Conservation (phyloP, 2,797 vertebrate species). For the Dendrocincla fuliginosa region DNA sequence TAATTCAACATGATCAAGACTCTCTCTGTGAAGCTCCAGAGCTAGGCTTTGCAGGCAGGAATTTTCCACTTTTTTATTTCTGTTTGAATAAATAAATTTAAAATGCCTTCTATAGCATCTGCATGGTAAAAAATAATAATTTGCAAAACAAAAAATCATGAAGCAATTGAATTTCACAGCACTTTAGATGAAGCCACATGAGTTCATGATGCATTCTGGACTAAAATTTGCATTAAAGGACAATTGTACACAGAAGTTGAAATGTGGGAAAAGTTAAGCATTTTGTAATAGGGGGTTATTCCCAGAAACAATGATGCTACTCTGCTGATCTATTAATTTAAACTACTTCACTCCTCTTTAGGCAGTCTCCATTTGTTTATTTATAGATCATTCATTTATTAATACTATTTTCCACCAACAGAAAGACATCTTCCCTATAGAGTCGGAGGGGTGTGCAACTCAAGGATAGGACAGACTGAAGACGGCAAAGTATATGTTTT, state of each 20-base stretch:
- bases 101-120: neutral
- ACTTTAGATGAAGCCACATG: constrained; percentile 38
- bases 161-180: neutral
- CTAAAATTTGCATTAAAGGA: neutral
- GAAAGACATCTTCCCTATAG: neutral
- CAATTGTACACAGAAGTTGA: constrained; percentile 32
- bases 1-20: neutral
- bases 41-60: neutral
- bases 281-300: constrained; percentile 41
- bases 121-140: neutral
- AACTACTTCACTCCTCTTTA: constrained; percentile 23
- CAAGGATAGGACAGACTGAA: neutral
- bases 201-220: neutral
- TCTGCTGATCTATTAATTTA: constrained; percentile 11
- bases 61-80: constrained; percentile 20
- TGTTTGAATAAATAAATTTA: neutral
- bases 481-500: neutral
- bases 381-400: constrained; percentile 14
- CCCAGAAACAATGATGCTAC: constrained; percentile 23
- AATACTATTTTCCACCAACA: neutral
- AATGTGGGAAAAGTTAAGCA: constrained; percentile 40
- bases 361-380: constrained; percentile 4
- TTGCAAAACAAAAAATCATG: neutral
- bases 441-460: neutral
- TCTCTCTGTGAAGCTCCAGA: neutral